phyloP scores from a whole-genome alignment of 2,113 vertebrate genomes.

The Triplophysa siluroides region DNA sequence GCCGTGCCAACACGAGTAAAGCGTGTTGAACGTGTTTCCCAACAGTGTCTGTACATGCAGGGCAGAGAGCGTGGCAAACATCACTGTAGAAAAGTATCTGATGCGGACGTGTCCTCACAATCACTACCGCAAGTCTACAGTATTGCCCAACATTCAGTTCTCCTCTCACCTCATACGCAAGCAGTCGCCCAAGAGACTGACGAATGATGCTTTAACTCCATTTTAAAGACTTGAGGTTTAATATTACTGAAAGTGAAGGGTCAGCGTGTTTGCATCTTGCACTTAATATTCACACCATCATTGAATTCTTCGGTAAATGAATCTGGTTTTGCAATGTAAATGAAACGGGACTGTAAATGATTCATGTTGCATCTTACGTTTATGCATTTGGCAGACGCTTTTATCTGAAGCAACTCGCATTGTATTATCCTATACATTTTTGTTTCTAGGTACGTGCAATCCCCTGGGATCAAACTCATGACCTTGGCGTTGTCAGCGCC shows the following conservation, averaged over 20 bases:
- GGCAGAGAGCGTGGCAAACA: conserved; percentile 38
- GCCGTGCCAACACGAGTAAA: conserved; percentile 4
- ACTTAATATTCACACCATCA: not conserved
- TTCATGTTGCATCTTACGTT: not conserved
- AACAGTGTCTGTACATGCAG: conserved; percentile 59
- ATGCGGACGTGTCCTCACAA: conserved; percentile 43
- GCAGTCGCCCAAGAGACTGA: conserved; percentile 1
- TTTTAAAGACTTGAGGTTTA: not conserved
- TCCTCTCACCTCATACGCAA: conserved; percentile 53
- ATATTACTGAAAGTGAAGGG: conserved; percentile 10
- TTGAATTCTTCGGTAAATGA: not conserved
- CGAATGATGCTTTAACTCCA: conserved; percentile 15
- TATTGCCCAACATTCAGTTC: conserved; percentile 43
- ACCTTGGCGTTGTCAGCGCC: no score
- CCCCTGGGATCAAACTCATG: no score
- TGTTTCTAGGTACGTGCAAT: no score
- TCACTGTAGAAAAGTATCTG: conserved; percentile 60
- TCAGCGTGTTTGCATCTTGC: conserved; percentile 11
- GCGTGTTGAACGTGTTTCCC: conserved; percentile 30
- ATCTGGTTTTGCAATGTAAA: not conserved
- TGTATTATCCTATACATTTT: no score
- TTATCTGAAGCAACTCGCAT: no score
- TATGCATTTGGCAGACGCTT: no score
- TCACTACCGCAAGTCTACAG: conserved; percentile 36
- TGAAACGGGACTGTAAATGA: not conserved